Conservation (phyloP, 2,888 invertebrate species). For the Xestia sexstrigata region DNA sequence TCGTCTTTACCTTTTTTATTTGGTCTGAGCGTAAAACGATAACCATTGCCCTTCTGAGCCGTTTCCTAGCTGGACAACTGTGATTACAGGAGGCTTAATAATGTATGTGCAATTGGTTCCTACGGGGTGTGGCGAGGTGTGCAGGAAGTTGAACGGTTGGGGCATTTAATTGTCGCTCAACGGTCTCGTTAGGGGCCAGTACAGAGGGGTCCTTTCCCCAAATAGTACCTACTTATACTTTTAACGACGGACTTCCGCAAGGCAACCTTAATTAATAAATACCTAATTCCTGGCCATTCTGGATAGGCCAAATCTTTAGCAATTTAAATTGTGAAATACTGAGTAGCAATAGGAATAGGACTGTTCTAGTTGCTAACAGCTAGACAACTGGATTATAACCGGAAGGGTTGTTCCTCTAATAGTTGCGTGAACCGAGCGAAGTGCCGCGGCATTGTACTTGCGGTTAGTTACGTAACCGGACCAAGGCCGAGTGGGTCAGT, state of each 20-base stretch:
- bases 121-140: slow-evolving; percentile 4
- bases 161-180: slow-evolving; percentile 54
- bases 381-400: slow-evolving; percentile 12
- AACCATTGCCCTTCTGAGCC: not conserved
- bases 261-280: not conserved
- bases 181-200: slow-evolving; percentile 49
- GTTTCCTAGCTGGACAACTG: not conserved
- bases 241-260: slow-evolving; percentile 48
- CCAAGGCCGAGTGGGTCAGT: slow-evolving; percentile 62
- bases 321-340: not conserved
- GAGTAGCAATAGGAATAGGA: not conserved
- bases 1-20: no score
- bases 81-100: slow-evolving; percentile 5
- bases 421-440: slow-evolving; percentile 32
- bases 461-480: slow-evolving; percentile 59
- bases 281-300: not conserved
- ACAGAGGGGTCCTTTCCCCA: slow-evolving; percentile 31
- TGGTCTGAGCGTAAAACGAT: no score
- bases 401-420: slow-evolving; percentile 35
- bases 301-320: not conserved
- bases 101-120: slow-evolving; percentile 3
- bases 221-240: slow-evolving; percentile 28
- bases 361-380: not conserved
- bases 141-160: slow-evolving; percentile 18
- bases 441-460: slow-evolving; percentile 53